These are phyloP conservation scores for Crematogaster levior DNA, from an alignment of 2,888 invertebrate species.

Conservation along the genomic window DNA sequence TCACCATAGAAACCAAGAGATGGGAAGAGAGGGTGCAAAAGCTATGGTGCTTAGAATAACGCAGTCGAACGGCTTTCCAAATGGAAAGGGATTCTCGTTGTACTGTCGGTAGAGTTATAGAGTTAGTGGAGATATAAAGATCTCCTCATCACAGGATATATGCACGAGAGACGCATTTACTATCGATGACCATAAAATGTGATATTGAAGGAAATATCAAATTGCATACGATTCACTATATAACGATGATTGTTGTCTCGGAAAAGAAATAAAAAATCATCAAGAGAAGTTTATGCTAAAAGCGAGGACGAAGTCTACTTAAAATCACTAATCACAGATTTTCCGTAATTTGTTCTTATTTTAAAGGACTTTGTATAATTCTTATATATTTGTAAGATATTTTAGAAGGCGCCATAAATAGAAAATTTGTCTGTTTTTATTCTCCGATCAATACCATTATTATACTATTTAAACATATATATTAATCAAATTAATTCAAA, in stretches of 20 bases:
- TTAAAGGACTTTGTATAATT: background rate
- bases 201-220: slow-evolving; percentile 17
- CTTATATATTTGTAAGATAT: background rate
- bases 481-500: too few relatives aligned
- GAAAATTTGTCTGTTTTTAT: background rate
- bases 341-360: background rate
- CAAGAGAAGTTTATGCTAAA: background rate
- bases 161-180: slow-evolving; percentile 2
- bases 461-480: background rate
- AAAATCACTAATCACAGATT: background rate
- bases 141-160: slow-evolving; percentile 22
- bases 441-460: background rate
- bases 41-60: slow-evolving; percentile 74
- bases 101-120: slow-evolving; percentile 29
- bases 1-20: slow-evolving; percentile 76
- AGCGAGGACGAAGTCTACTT: background rate
- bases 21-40: slow-evolving; percentile 67
- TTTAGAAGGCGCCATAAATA: background rate
- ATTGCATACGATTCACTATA: background rate
- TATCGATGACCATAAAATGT: slow-evolving; percentile 23
- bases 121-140: slow-evolving; percentile 46
- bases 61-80: slow-evolving; percentile 58
- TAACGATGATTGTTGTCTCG: background rate
- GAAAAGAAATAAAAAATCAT: background rate
- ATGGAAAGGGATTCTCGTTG: slow-evolving; percentile 64